Conservation (phyloP, 2,113 vertebrate genomes). For the Tricholaema leucomelas region DNA sequence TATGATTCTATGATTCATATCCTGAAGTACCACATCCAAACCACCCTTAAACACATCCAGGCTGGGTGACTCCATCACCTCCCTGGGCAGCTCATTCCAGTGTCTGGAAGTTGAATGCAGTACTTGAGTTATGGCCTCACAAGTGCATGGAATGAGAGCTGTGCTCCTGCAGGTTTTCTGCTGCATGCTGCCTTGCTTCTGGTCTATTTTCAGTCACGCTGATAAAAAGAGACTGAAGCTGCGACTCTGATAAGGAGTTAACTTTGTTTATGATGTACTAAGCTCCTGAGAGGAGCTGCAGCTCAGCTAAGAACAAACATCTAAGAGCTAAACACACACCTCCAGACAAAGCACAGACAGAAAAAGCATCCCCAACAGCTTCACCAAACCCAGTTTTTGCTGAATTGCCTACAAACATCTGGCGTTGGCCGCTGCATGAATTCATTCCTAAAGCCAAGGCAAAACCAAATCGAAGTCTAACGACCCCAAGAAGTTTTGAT, state of each 20-base stretch:
- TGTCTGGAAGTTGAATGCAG: no score
- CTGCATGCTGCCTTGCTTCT: background rate
- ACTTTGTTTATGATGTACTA: slow-evolving; percentile 1
- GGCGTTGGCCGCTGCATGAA: background rate
- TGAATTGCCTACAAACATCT: background rate
- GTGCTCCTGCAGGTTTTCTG: rapidly evolving
- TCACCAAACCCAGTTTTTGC: background rate
- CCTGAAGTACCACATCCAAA: no score
- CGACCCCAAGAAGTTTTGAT: background rate
- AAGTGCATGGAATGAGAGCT: rapidly evolving
- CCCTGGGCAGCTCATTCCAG: no score
- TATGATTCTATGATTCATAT: no score
- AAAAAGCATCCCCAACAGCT: background rate
- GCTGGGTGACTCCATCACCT: no score
- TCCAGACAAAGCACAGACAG: slow-evolving; percentile 17
- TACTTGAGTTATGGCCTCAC: no score
- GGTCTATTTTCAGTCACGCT: background rate
- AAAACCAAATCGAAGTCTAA: background rate
- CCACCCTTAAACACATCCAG: no score
- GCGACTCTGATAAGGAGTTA: background rate
- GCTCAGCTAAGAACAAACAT: background rate
- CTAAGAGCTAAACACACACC: background rate
- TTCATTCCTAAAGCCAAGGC: background rate
- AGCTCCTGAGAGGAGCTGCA: background rate
- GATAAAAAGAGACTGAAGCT: background rate